A percentile compares a stretch with the other conserved stretches of the same genome.
phyloP scores from a whole-genome alignment of 2,113 vertebrate genomes.

The Grus americana region DNA sequence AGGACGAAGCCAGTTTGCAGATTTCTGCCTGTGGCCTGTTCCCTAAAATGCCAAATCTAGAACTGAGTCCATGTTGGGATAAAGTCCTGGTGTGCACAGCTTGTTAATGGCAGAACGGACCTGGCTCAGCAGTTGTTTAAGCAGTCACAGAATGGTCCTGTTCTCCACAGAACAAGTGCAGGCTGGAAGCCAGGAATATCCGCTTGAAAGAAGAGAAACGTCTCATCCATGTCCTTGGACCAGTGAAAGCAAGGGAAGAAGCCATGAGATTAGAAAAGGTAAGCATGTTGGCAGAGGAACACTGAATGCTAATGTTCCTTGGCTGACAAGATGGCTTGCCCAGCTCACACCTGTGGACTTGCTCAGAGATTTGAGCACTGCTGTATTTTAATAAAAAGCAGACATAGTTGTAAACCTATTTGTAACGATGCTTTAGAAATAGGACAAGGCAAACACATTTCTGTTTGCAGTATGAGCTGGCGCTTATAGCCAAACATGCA shows the following conservation, averaged over 20 bases:
- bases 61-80: background rate
- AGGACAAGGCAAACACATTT: background rate
- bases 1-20: background rate
- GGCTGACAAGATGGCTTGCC: background rate
- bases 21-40: background rate
- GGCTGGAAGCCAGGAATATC: constrained; percentile 9
- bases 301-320: background rate
- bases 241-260: constrained; percentile 11
- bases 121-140: background rate
- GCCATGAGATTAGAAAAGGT: background rate
- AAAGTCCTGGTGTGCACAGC: background rate
- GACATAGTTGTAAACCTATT: background rate
- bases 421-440: background rate
- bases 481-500: background rate
- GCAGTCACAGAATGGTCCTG: background rate
- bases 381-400: background rate
- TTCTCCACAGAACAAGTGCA: constrained; percentile 7
- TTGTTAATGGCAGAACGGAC: background rate
- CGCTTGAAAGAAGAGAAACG: background rate
- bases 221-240: background rate
- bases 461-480: background rate
- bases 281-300: background rate
- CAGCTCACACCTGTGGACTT: background rate
- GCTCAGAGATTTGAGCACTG: background rate
- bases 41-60: background rate